Evolutionary conservation across 2,888 invertebrate species (phyloP).

Genomic region (Nomada ruficornis): DNA sequence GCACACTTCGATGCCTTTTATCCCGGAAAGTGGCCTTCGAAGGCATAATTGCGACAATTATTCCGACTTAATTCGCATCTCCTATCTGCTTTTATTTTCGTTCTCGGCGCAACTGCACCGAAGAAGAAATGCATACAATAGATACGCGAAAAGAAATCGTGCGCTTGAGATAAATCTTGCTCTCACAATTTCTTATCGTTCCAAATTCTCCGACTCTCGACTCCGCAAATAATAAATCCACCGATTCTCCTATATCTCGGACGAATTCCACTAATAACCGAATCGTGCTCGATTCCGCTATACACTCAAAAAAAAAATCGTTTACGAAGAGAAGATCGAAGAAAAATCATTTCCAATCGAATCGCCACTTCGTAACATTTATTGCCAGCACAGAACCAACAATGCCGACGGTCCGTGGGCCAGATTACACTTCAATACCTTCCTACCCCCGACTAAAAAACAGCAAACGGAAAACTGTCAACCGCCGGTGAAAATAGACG

Average conservation of each 20-base stretch:
- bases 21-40: constrained; percentile 54
- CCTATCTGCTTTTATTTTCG: constrained; percentile 29
- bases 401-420: too few species aligned
- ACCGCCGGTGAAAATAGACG: neutral
- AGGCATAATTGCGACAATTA: constrained; percentile 26
- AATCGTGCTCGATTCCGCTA: neutral
- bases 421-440: neutral
- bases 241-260: too few species aligned
- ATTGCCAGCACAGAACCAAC: too few species aligned
- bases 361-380: too few species aligned
- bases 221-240: too few species aligned
- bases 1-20: constrained; percentile 48
- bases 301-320: neutral
- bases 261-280: neutral
- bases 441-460: neutral
- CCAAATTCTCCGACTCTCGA: neutral
- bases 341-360: neutral
- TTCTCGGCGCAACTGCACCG: neutral
- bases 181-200: constrained; percentile 18
- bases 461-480: constrained; percentile 12
- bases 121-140: constrained; percentile 21
- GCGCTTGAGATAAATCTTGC: constrained; percentile 33
- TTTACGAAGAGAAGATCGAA: neutral
- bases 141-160: constrained; percentile 18
- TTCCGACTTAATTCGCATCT: constrained; percentile 4